Evolutionary conservation across 2,797 vertebrate species (phyloP).

Genomic region (Hylomyscus alleni): DNA sequence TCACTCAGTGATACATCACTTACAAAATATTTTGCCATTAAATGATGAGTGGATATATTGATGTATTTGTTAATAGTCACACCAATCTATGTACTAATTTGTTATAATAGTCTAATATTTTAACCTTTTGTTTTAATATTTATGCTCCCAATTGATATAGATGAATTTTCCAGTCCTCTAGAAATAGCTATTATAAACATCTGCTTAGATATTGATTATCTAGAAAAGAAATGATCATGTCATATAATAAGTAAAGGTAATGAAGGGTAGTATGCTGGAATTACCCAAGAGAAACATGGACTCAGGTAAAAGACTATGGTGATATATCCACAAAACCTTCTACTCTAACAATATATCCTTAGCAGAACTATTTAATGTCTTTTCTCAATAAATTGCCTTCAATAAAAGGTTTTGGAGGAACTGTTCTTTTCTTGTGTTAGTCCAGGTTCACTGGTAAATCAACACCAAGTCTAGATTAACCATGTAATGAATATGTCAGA

Average conservation of each 20-base stretch:
- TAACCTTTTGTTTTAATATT: neutral
- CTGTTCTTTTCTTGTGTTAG: neutral
- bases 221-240: neutral
- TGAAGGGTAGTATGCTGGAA: neutral
- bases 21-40: neutral
- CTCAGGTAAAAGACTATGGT: neutral
- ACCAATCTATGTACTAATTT: neutral
- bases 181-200: neutral
- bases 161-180: neutral
- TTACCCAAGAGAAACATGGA: neutral
- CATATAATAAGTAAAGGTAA: neutral
- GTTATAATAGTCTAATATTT: neutral
- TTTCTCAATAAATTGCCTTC: neutral
- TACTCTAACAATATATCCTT: neutral
- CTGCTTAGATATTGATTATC: neutral
- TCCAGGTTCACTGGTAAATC: neutral
- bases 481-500: neutral
- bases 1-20: neutral
- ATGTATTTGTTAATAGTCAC: neutral
- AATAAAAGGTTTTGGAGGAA: neutral
- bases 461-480: neutral
- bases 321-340: neutral
- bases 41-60: neutral
- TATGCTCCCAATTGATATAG: neutral
- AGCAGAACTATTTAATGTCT: neutral